Conservation (phyloP, 2,797 vertebrate species). For the Chloroceryle inda region DNA sequence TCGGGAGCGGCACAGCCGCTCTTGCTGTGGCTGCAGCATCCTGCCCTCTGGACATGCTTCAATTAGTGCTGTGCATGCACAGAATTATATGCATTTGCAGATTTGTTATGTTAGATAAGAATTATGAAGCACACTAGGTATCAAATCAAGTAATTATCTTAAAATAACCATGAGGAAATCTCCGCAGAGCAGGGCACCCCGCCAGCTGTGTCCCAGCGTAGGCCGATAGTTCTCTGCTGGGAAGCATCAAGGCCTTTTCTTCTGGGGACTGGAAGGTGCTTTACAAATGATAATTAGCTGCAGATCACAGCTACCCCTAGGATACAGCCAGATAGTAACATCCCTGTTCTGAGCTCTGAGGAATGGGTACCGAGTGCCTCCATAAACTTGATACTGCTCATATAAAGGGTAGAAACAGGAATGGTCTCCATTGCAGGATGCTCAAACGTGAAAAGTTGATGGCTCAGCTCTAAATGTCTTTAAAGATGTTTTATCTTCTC, state of each 20-base stretch:
- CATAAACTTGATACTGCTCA: background rate
- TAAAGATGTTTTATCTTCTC: background rate
- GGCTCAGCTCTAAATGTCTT: background rate
- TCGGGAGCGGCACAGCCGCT: fast-evolving
- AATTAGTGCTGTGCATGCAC: background rate
- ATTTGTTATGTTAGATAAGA: slow-evolving; percentile 23
- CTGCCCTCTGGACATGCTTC: background rate
- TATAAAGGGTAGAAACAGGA: background rate
- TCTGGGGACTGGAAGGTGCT: background rate
- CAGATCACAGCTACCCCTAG: background rate
- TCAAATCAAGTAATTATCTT: slow-evolving; percentile 30
- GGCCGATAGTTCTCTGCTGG: background rate
- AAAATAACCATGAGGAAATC: background rate
- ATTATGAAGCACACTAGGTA: background rate
- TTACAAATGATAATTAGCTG: slow-evolving; percentile 10
- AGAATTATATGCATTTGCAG: background rate
- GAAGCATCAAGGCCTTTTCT: background rate
- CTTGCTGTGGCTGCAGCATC: background rate
- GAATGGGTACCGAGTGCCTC: background rate
- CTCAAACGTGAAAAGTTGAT: background rate
- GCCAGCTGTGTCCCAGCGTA: background rate
- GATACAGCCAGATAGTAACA: background rate
- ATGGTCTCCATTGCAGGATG: background rate
- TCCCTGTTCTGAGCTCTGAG: background rate
- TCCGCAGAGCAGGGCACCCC: fast-evolving